A percentile compares a stretch with the other conserved stretches of the same genome.
Conservation (phyloP, 2,797 vertebrate genomes). For the Silurus lanzhouensis region DNA sequence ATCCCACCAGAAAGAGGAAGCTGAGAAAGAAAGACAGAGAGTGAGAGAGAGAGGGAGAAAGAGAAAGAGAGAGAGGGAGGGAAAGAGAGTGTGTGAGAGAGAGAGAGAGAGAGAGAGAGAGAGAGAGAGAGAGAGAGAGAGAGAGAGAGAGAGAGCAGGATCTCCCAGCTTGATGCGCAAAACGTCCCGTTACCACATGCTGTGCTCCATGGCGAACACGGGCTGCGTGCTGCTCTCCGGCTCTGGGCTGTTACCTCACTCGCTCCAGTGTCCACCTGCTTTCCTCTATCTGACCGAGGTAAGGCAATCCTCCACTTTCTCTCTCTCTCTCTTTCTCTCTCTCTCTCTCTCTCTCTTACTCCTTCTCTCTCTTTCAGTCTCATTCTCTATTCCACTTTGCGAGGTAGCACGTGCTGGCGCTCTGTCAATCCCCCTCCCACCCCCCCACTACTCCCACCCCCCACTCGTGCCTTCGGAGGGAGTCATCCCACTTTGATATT, state of each 20-base stretch:
- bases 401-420: slow-evolving; percentile 51
- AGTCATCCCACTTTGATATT: slow-evolving; percentile 51
- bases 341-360: neutral
- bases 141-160: slow-evolving; percentile 63
- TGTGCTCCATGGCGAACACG: slow-evolving; percentile 95
- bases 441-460: slow-evolving; percentile 38
- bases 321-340: slow-evolving; percentile 12
- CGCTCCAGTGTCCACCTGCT: slow-evolving; percentile 87
- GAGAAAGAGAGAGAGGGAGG: slow-evolving; percentile 41
- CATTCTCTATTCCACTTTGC: slow-evolving; percentile 29
- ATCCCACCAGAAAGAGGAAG: slow-evolving; percentile 50
- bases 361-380: neutral
- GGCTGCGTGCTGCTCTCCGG: slow-evolving; percentile 93
- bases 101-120: slow-evolving; percentile 32
- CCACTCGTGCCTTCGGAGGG: slow-evolving; percentile 40
- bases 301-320: slow-evolving; percentile 70
- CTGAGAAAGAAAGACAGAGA: slow-evolving; percentile 45
- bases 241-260: slow-evolving; percentile 90
- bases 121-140: slow-evolving; percentile 58
- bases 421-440: slow-evolving; percentile 43
- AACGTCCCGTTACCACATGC: slow-evolving; percentile 87
- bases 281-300: slow-evolving; percentile 97
- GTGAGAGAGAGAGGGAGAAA: slow-evolving; percentile 31
- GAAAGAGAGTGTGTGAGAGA: slow-evolving; percentile 43
- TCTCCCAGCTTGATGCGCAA: slow-evolving; percentile 74